Conservation (phyloP, 2,113 vertebrate genomes). For the Dicentrarchus labrax region DNA sequence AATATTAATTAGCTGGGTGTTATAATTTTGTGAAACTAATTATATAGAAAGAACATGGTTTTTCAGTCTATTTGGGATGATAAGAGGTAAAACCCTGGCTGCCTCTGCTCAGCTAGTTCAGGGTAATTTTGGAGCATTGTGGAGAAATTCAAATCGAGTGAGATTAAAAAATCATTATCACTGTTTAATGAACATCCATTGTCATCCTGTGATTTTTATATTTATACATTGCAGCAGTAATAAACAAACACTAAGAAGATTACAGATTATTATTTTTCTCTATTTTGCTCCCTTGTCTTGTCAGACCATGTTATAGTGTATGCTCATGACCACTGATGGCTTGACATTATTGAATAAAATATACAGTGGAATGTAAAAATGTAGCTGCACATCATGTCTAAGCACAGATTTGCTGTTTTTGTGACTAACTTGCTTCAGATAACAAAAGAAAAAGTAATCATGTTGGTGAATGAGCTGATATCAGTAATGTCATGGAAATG, state of each 20-base stretch:
- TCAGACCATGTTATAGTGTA: slow-evolving; percentile 20
- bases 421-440: slow-evolving; percentile 35
- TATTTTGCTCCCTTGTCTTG: slow-evolving; percentile 51
- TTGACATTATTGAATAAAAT: slow-evolving; percentile 44
- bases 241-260: slow-evolving; percentile 77
- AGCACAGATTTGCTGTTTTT: slow-evolving; percentile 3
- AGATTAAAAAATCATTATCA: slow-evolving; percentile 84
- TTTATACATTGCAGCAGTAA: slow-evolving; percentile 69
- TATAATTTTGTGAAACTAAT: slow-evolving; percentile 80
- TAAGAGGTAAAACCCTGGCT: slow-evolving; percentile 77
- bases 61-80: slow-evolving; percentile 71
- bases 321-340: slow-evolving; percentile 40
- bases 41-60: slow-evolving; percentile 70
- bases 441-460: slow-evolving; percentile 10
- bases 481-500: neutral
- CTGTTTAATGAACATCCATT: slow-evolving; percentile 80
- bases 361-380: slow-evolving; percentile 46
- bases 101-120: slow-evolving; percentile 70
- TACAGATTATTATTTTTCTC: slow-evolving; percentile 69
- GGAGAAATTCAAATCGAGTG: slow-evolving; percentile 77
- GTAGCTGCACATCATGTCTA: slow-evolving; percentile 21
- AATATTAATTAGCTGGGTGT: slow-evolving; percentile 80
- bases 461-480: slow-evolving; percentile 25
- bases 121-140: slow-evolving; percentile 77
- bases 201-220: slow-evolving; percentile 71